Percentiles rank a stretch among this genome's conserved stretches.
phyloP scores from a whole-genome alignment of 1,140 invertebrate genomes.

The Hylyphantes graminicola region DNA sequence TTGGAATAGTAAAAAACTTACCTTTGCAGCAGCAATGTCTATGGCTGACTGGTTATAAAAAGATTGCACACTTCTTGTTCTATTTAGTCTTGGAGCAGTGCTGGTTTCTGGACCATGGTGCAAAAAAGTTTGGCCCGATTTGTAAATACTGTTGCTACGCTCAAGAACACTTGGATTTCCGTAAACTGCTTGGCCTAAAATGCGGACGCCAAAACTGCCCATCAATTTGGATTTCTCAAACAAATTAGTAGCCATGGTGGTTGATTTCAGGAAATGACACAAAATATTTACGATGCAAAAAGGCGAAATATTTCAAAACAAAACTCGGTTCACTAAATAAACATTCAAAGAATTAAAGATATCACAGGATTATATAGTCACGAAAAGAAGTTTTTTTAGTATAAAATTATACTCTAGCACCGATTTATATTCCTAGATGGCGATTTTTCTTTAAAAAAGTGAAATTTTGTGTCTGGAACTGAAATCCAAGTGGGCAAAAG shows the following conservation, averaged over 20 bases:
- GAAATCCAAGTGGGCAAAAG: constrained; percentile 31
- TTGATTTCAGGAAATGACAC: neutral
- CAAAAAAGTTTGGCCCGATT: neutral
- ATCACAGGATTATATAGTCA: constrained; percentile 11
- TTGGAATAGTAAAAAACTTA: too few relatives aligned
- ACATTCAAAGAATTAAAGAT: constrained; percentile 22
- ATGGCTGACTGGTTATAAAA: constrained; percentile 74
- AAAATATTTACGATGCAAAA: neutral
- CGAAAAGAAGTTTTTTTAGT: neutral
- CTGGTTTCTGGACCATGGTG: constrained; percentile 50
- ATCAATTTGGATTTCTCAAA: constrained; percentile 46
- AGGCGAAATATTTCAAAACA: neutral
- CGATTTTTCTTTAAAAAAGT: constrained; percentile 18
- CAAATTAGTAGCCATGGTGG: constrained; percentile 30
- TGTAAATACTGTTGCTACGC: neutral
- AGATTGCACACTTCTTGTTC: constrained; percentile 50
- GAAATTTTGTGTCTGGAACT: constrained; percentile 55
- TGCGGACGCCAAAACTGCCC: constrained; percentile 29
- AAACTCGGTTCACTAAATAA: neutral
- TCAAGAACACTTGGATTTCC: constrained; percentile 21
- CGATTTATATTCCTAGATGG: neutral
- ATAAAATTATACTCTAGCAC: neutral
- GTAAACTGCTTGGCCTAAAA: neutral
- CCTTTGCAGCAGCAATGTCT: constrained; percentile 72
- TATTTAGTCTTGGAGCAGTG: constrained; percentile 13